These are phyloP conservation scores for Mamestra configurata DNA, from an alignment of 1,140 invertebrate genomes.

Conservation along the genomic window DNA sequence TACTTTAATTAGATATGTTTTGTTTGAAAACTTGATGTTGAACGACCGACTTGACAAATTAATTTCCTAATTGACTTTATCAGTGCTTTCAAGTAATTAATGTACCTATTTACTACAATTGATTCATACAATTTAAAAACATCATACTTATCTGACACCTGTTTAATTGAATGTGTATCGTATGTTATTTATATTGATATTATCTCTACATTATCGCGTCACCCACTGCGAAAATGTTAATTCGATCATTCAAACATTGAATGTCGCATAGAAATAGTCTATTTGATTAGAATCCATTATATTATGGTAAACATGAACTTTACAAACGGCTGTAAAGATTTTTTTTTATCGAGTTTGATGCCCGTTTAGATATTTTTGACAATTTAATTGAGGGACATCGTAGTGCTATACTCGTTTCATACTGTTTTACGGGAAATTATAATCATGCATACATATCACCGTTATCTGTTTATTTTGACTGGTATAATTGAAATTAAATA, in stretches of 20 bases:
- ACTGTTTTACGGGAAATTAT: background rate
- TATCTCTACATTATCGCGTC: background rate
- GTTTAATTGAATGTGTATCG: background rate
- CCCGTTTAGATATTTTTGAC: conserved; percentile 27
- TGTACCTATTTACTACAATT: background rate
- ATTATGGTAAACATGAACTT: conserved; percentile 28
- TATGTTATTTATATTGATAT: conserved; percentile 11
- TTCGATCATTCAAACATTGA: conserved; percentile 17
- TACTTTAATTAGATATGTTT: no score
- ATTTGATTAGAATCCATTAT: conserved; percentile 29
- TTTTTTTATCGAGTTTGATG: conserved; percentile 8
- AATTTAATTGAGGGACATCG: conserved; percentile 12
- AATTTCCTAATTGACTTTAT: no score
- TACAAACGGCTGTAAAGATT: background rate
- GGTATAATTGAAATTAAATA: no score
- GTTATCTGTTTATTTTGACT: no score
- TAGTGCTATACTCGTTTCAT: background rate
- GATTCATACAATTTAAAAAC: background rate
- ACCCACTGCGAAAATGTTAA: conserved; percentile 38
- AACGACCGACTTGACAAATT: no score
- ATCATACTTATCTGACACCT: background rate
- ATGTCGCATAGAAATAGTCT: conserved; percentile 21
- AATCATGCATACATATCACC: background rate
- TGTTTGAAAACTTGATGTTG: no score
- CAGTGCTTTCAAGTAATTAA: no score